Conservation (phyloP, 1,140 invertebrate species). For the Drosophila ananassae region DNA sequence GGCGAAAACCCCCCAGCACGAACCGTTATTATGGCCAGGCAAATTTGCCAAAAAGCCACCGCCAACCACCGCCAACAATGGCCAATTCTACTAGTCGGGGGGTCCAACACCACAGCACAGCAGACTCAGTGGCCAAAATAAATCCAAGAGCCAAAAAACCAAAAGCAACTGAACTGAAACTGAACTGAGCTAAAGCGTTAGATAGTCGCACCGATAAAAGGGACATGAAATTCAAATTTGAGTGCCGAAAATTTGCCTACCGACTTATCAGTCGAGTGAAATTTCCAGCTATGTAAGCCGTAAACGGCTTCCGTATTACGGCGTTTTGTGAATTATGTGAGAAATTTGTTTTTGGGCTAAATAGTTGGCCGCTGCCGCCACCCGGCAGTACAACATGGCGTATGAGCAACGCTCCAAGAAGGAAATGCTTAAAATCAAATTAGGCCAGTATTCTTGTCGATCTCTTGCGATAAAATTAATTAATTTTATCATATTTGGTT, state of each 20-base stretch:
- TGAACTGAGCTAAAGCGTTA: conserved; percentile 53
- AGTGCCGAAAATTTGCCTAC: conserved; percentile 67
- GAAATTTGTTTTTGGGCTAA: conserved; percentile 74
- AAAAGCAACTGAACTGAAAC: conserved; percentile 27
- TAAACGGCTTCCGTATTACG: conserved; percentile 80
- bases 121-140: conserved; percentile 1
- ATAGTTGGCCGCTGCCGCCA: conserved; percentile 40
- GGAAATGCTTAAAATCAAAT: conserved; percentile 28
- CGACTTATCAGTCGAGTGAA: conserved; percentile 73
- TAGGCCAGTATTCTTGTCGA: conserved; percentile 17
- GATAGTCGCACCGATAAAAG: conserved; percentile 83
- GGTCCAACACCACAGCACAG: conserved; percentile 5
- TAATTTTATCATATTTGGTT: not conserved
- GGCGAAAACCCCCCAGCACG: conserved; percentile 59
- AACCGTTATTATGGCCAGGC: conserved; percentile 72
- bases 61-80: conserved; percentile 30
- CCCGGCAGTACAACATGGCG: conserved; percentile 27
- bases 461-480: conserved; percentile 4
- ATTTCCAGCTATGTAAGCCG: conserved; percentile 48
- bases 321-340: conserved; percentile 82
- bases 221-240: conserved; percentile 84
- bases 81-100: conserved; percentile 29
- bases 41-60: conserved; percentile 65
- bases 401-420: conserved; percentile 34
- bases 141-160: conserved; percentile 9